Base-by-base conservation (phyloP, 2,113 vertebrate genomes). In the Centropus unirufus region DNA sequence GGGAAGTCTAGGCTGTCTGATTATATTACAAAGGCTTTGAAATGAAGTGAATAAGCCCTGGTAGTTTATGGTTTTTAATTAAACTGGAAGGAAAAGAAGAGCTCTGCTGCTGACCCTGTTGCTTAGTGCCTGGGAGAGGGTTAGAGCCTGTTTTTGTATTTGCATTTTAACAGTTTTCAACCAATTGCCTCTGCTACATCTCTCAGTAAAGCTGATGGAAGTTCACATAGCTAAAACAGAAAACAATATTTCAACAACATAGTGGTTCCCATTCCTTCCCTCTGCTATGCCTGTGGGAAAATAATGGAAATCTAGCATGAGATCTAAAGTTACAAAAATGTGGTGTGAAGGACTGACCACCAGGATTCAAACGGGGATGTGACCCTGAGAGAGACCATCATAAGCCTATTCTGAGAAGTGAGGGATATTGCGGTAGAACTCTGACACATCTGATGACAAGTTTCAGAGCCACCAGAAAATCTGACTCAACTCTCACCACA, bases 401-500 rank as follows among this genome's bases (percentile, higher is more conserved):
- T 44, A 69, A 76, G 9, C 27, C 55, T 81, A 3, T 90, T 96
- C 82, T 88, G 82, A 95, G 82, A 83, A 92, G 39, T 64, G 47
- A 67, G 20, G 26, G 21, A 51, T 58, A 29, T 34, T 83, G 78
- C 74, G 91, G 47, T 74, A 78, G 34, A 66, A 42, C 26, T 85
- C 78, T 94, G 91, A 92, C 82, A 95, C 64, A 95, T 92, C 14
- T 55, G 78, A 94, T 95, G 87, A 87, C 91, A 87, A 85, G 81
- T 81, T 94, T 90, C 59, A 21, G 78, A 83, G 44, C 57, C 74
- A 92, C 34, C 70, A 88, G 82, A 94, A 75, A 91, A 47, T 91
- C 87, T 97, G 93, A 96, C 75, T 97, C 96, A 96, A 84, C 85
- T 95, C 93, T 89, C 49, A 80, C 70, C 93, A 91, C 90, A 94